A percentile compares a stretch with the other conserved stretches of the same genome.
Evolutionary conservation across 2,888 invertebrate species (phyloP).

Genomic region (Tupiocoris notatus): DNA sequence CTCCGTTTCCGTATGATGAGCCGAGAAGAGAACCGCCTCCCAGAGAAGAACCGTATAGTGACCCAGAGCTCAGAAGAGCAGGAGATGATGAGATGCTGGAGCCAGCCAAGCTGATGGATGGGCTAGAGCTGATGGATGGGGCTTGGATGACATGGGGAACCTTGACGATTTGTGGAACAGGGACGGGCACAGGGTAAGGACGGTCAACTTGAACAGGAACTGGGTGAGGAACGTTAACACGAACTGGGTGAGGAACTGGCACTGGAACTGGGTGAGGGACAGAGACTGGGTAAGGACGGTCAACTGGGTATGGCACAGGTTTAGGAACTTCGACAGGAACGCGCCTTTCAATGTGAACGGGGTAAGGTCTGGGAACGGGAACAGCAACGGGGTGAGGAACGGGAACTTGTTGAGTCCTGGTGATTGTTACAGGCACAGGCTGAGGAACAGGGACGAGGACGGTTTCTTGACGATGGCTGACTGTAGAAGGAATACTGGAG

Average conservation of each 20-base stretch:
- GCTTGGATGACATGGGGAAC: slow-evolving; percentile 26
- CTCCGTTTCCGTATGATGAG: background rate
- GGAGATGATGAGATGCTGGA: slow-evolving; percentile 4
- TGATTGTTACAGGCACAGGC: slow-evolving; percentile 20
- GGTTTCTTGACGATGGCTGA: slow-evolving; percentile 26
- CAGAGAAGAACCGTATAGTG: background rate
- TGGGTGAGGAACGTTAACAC: slow-evolving; percentile 22
- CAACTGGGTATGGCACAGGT: slow-evolving; percentile 9
- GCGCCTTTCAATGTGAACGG: slow-evolving; percentile 17
- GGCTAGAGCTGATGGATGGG: slow-evolving; percentile 8
- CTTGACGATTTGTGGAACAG: slow-evolving; percentile 25
- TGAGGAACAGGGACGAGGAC: slow-evolving; percentile 32
- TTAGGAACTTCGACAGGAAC: slow-evolving; percentile 26
- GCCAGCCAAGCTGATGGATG: background rate
- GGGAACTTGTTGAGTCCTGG: slow-evolving; percentile 18
- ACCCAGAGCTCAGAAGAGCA: background rate
- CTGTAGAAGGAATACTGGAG: background rate
- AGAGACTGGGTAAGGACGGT: slow-evolving; percentile 27
- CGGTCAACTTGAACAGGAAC: slow-evolving; percentile 23
- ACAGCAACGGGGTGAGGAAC: slow-evolving; percentile 33
- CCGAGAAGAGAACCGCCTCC: background rate
- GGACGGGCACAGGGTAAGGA: slow-evolving; percentile 17
- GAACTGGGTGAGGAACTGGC: slow-evolving; percentile 13
- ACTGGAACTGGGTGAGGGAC: slow-evolving; percentile 31
- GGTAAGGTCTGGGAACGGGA: slow-evolving; percentile 22